These are phyloP conservation scores for Ischnura elegans DNA, from an alignment of 2,888 invertebrate species.

Conservation along the genomic window DNA sequence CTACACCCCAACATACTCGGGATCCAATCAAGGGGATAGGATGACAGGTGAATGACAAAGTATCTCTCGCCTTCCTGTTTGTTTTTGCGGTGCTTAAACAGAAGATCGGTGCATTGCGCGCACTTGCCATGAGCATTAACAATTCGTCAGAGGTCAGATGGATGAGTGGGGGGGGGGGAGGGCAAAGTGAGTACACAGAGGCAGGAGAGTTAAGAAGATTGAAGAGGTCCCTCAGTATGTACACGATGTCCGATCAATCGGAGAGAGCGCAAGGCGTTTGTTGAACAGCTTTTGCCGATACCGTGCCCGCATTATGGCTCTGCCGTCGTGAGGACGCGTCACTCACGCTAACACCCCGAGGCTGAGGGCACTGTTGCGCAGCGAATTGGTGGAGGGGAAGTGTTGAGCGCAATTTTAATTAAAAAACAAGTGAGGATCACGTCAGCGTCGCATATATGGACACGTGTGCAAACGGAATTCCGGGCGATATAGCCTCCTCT, in stretches of 20 bases:
- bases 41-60: background rate
- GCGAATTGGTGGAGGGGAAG: background rate
- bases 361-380: background rate
- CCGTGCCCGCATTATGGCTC: too few relatives aligned
- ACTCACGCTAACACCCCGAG: background rate
- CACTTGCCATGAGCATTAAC: slow-evolving; percentile 1
- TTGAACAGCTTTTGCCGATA: background rate
- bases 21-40: background rate
- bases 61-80: background rate
- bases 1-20: background rate
- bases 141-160: background rate
- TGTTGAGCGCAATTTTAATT: background rate
- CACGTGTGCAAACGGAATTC: background rate
- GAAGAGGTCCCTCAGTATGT: slow-evolving; percentile 33
- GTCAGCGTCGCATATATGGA: background rate
- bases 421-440: background rate
- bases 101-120: background rate
- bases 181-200: background rate
- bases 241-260: slow-evolving; percentile 25
- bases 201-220: slow-evolving; percentile 4
- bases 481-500: background rate
- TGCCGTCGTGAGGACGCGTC: background rate
- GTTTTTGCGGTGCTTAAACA: background rate
- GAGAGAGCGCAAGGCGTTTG: background rate
- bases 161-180: background rate